Conservation (phyloP, 2,113 vertebrate genomes). For the Etheostoma spectabile region DNA sequence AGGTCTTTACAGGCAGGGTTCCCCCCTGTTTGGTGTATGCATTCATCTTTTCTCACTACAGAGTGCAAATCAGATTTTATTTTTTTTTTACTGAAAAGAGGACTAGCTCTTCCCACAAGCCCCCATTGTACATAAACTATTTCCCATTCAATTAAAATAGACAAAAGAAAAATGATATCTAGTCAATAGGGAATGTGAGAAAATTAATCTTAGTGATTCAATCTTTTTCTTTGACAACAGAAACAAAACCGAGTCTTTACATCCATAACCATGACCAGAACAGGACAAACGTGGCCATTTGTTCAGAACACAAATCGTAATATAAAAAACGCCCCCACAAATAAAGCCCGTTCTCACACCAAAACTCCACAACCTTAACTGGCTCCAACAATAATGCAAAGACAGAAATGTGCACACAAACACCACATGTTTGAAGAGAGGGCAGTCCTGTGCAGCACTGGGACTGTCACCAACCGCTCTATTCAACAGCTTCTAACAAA, state of each 20-base stretch:
- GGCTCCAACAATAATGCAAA: not conserved
- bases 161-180: conserved; percentile 85
- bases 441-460: not conserved
- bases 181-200: conserved; percentile 96
- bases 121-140: conserved; percentile 79
- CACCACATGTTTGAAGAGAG: not conserved
- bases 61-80: too few species aligned
- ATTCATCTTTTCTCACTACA: conserved; percentile 93
- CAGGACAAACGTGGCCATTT: not conserved
- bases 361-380: too few species aligned
- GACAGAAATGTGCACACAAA: too few species aligned
- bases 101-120: conserved; percentile 79
- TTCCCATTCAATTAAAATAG: conserved; percentile 84
- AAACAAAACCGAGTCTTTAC: conserved; percentile 85
- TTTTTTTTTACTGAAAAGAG: too few species aligned
- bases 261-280: not conserved
- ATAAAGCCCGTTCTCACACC: not conserved
- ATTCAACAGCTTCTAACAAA: conserved; percentile 51
- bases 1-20: too few species aligned
- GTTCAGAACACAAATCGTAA: not conserved
- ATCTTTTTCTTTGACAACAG: conserved; percentile 63
- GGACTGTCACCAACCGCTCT: conserved; percentile 55
- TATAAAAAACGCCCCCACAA: not conserved
- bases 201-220: conserved; percentile 88
- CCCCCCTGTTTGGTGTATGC: conserved; percentile 30